Evolutionary conservation across 2,797 vertebrate species (phyloP).

Genomic region (Lithobates sylvaticus): DNA sequence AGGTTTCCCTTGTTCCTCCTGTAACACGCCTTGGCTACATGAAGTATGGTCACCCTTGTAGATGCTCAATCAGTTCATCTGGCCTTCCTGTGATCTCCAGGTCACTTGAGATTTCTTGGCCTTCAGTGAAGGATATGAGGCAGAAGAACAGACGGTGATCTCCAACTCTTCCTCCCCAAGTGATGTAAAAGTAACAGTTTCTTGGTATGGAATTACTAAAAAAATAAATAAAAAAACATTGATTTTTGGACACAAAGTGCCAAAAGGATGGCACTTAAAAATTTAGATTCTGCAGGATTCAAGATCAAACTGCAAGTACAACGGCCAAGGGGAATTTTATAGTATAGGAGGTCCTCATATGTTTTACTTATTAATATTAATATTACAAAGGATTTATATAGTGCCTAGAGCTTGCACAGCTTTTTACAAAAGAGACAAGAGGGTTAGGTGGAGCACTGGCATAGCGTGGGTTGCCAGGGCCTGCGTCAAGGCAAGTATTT

Average conservation of each 20-base stretch:
- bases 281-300: background rate
- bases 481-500: too few relatives aligned
- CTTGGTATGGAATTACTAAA: too few relatives aligned
- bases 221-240: background rate
- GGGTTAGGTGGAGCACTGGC: too few relatives aligned
- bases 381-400: too few relatives aligned
- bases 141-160: background rate
- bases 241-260: background rate
- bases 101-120: background rate
- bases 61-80: background rate
- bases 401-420: too few relatives aligned
- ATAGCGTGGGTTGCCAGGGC: too few relatives aligned
- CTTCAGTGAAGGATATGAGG: background rate
- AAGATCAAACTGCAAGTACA: background rate
- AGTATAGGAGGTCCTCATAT: too few relatives aligned
- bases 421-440: too few relatives aligned
- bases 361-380: too few relatives aligned
- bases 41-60: too few relatives aligned
- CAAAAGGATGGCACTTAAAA: background rate
- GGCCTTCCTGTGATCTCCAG: background rate
- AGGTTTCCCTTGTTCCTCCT: background rate
- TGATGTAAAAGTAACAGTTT: background rate
- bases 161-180: background rate
- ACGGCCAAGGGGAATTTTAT: too few relatives aligned
- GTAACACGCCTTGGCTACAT: background rate